A percentile compares a stretch with the other conserved stretches of the same genome.
Conservation (phyloP, 2,888 invertebrate species). For the Scotopteryx bipunctaria region DNA sequence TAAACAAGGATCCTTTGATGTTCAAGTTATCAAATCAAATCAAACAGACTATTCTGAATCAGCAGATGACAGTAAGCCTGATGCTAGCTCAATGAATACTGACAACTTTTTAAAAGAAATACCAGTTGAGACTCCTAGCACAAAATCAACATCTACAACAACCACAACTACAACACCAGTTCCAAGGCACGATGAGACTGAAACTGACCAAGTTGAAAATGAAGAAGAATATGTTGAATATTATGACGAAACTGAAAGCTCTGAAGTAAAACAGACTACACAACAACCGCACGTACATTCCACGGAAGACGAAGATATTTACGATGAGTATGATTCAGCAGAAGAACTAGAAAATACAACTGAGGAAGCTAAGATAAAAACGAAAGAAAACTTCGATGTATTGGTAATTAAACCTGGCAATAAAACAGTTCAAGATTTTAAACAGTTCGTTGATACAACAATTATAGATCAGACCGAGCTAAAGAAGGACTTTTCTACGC, state of each 20-base stretch:
- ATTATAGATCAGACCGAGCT: constrained; percentile 79
- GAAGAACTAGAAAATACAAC: constrained; percentile 63
- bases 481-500: constrained; percentile 36
- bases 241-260: constrained; percentile 68
- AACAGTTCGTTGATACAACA: constrained; percentile 83
- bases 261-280: constrained; percentile 60
- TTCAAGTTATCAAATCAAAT: constrained; percentile 81
- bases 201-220: constrained; percentile 56
- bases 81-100: constrained; percentile 70
- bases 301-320: constrained; percentile 65
- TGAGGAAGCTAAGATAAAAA: constrained; percentile 50
- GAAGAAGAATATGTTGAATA: constrained; percentile 70
- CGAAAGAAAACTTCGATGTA: constrained; percentile 75
- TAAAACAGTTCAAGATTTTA: constrained; percentile 81
- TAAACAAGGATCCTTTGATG: constrained; percentile 75
- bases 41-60: constrained; percentile 48
- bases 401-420: constrained; percentile 82
- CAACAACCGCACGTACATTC: constrained; percentile 47
- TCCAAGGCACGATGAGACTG: constrained; percentile 51
- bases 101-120: constrained; percentile 62
- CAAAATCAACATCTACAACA: constrained; percentile 40
- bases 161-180: constrained; percentile 41
- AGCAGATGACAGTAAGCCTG: constrained; percentile 68
- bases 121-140: constrained; percentile 41
- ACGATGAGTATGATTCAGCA: constrained; percentile 74